Evolutionary conservation across 2,888 invertebrate species (phyloP), one percentile per base, ranked within the genome.

Genomic region (Lasius fuliginosus): DNA sequence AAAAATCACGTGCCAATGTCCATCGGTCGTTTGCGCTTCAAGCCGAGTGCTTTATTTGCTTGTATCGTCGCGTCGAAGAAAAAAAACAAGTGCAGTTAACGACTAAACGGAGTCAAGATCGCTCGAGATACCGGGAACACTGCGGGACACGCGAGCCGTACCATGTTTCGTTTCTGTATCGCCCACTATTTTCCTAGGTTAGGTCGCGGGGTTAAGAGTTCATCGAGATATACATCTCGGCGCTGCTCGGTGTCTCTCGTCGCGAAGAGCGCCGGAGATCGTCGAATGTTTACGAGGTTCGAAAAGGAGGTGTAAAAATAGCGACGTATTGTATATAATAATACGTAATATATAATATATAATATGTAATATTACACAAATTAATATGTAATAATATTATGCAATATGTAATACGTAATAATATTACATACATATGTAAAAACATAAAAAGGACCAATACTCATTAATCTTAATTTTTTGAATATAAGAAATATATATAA

Each of bases 171-270:
- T 87, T 88, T 85, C 84, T 67, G 69, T 30, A 46, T 42, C 23
- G 71, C 65, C 11, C 82, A 86, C 83, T 84, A 88, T 86, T 88
- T 82, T 86, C 86, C 23, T 81, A 91, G 87, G 90, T 90, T 90
- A 90, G 84, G 79, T 87, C 83, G 71, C 82, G 76, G 84, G 83
- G 87, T 86, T 87, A 83, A 76, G 85, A 86, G 85, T 82, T 89
- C 86, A 74, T 74, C 83, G 60, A 81, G 74, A 64, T 58, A 83
- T 4, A 46, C 60, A n/a, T 18, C n/a, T 36, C 23, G 56, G 11
- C 4, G 27, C 36, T 36, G 53, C 77, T 15, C 18, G 75, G 11
- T 18, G 75, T 83, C 82, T 85, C 76, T 86, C 86, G 82, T 65
- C 60, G 75, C 82, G 89, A 82, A 68, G 68, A 40, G 75, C 27